phyloP scores from a whole-genome alignment of 2,113 vertebrate genomes.

The Riparia riparia region DNA sequence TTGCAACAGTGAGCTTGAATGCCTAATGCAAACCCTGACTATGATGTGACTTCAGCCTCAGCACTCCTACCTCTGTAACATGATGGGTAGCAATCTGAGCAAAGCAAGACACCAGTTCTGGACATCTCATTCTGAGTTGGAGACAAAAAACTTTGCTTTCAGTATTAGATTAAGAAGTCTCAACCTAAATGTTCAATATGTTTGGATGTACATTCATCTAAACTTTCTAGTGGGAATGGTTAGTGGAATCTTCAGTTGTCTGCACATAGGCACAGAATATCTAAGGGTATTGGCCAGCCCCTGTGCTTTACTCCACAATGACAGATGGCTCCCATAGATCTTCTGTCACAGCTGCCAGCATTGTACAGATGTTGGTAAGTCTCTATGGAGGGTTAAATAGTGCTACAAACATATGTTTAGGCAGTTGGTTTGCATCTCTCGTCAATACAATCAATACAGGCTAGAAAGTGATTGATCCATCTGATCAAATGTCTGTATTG shows the following conservation, averaged over 20 bases:
- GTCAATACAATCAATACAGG: neutral
- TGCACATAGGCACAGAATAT: neutral
- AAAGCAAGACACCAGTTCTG: neutral
- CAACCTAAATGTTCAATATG: neutral
- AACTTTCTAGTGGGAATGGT: neutral
- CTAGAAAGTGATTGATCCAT: neutral
- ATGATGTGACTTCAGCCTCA: rapidly evolving
- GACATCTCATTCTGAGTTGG: neutral
- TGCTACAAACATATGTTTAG: neutral
- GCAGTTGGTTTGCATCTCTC: neutral
- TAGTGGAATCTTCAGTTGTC: neutral
- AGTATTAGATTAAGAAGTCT: neutral
- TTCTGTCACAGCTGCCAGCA: neutral
- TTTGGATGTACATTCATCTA: neutral
- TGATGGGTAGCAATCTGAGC: neutral
- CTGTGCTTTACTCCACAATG: neutral
- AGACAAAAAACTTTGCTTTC: neutral
- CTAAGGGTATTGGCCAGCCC: neutral
- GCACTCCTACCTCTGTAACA: neutral
- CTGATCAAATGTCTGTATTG: neutral
- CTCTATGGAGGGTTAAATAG: neutral
- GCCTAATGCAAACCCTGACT: neutral
- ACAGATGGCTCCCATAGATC: neutral
- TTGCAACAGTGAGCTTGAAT: neutral
- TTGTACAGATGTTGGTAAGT: neutral